Base-by-base conservation (phyloP, 1,140 invertebrate species). In the Zaprionus ghesquierei region DNA sequence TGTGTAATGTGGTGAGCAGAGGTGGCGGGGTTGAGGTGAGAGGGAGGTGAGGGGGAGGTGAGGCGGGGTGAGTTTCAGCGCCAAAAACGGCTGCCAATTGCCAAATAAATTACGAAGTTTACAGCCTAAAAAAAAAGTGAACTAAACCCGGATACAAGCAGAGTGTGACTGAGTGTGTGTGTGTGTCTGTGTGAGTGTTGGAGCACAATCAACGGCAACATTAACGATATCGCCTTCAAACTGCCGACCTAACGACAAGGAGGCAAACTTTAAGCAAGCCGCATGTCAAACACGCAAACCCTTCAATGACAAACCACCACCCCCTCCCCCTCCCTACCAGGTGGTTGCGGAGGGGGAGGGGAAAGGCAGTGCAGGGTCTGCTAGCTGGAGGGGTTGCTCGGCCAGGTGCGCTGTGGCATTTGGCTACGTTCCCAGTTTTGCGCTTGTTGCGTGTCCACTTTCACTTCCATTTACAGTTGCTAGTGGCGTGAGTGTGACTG, bases 171-270 rank as follows among this genome's bases (percentile, higher is more conserved):
- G 23, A 41, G 3, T 13, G 25, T 46, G 2, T 29, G 25, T 49
- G 12, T 59, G 27, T 23, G 44, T 18, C 20, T 29, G 22, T 10
- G 50, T 35, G 29, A 64, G 60, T 65, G 66, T 77, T 86, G 81
- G 82, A n/a, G 68, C 82, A 82, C 81, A 85, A 85, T 85, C 81
- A 86, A 85, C 81, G 70, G 81, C 74, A 86, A 86, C 84, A 87
- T 87, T 87, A 87, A 87, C 84, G 84, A 87, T 87, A 87, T 87
- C 82, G 84, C 84, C 82, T 76, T 87, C 79, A 79, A 87, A 82
- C 68, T 76, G 82, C 78, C 78, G 69, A 75, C 70, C 75, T 56
- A 59, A 59, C 69, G 74, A 61, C 60, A 60, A 69, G 59, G 60
- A 58, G 69, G 64, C 35, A 73, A n/a, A 65, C 64, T 51, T 68